Evolutionary conservation across 1,140 invertebrate genomes (phyloP), one percentile per base, ranked within the genome.

Genomic region (Papilio polyxenes): DNA sequence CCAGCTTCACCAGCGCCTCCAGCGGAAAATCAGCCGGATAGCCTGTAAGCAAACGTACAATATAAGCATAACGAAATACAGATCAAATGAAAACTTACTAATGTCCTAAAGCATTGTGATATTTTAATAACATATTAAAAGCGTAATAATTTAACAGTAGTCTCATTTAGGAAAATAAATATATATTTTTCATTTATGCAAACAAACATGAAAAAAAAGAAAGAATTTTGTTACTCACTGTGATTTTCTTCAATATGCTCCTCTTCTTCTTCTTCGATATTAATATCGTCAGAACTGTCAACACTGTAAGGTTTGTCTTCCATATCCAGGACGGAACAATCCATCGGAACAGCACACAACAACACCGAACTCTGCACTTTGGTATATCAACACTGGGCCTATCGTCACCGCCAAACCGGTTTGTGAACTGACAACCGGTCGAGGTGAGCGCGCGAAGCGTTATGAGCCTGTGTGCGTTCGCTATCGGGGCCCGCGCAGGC

Each of bases 1-100:
- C 96, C 84, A 96, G 94, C 89, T 96, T 96, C 51, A 96, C 95
- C 85, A 94, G 86, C 65, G 92, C 94, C 85, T 93, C 93, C 48
- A 93, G 92, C 48, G 94, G 93, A 80, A 95, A 95, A 82, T 95
- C 95, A 87, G 91, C 92, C 76, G 92, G 92, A 83, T 93, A 95
- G 84, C 91, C 94, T 95, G 92, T 51, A 82, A 83, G 90, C 81
- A 85, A 88, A 82, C 83, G 80, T 80, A 82, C 82, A 82, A 20
- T 13, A 20, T 37, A 82, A 83, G 44, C 37, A 40, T 75, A 75
- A 75, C 37, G 44, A 17, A 75, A 75, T 44, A 75, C 2, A 48
- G 15, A n/a, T 59, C 72, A 31, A 79, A 15, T 31, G 40, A 48
- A n/a, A 31, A 75, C 78, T 75, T 44, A 44, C 4, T 44, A 44